Base-by-base conservation (phyloP, 2,113 vertebrate species). In the Garra rufa region DNA sequence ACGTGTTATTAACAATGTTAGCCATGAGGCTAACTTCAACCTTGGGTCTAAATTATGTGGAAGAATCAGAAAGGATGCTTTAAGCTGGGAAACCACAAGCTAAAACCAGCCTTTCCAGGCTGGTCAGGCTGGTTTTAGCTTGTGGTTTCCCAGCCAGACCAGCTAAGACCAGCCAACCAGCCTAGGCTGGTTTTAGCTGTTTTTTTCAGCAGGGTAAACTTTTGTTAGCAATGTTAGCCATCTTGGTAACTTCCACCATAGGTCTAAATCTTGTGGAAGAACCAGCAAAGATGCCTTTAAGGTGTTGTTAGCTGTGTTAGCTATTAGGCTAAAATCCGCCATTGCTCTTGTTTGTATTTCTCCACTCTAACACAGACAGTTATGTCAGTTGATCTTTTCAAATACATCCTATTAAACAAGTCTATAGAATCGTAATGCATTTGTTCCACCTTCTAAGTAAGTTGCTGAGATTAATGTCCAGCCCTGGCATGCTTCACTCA, bases 401-500 rank as follows among this genome's bases (percentile, higher is more conserved):
- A 74, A 48, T 48, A 17, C 21, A 26, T 17, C 55, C 26, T 2
- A 77, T 77, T 77, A 34, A 48, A 55, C 21, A 67, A 84, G 34
- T 43, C 24, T 11, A 24, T 21, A 41, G 17, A 17, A 28, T 24
- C 43, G 46, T 19, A 7, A 34, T 67, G 63, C 63, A 82, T 11
- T 73, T 71, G 41, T 43, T 82, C 48, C 14, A 8, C 7, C 26
- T 11, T 61, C 15, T 1, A n/a, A 52, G 38, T 15, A 69, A 55
- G 15, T 15, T n/a, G 14, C 24, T 65, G 38, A 30, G 9, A 14
- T 84, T 28, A 17, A 30, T 48, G 17, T 43, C 63, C 48, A 30
- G 48, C 15, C n/a, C 34, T 38, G 67, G 26, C 26, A 43, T 55
- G 38, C 50, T 57, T 70, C 34, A 70, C 75, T 85, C 65, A 30